Base-by-base conservation (phyloP, 2,797 vertebrate genomes). In the Adrianichthys oophorus region DNA sequence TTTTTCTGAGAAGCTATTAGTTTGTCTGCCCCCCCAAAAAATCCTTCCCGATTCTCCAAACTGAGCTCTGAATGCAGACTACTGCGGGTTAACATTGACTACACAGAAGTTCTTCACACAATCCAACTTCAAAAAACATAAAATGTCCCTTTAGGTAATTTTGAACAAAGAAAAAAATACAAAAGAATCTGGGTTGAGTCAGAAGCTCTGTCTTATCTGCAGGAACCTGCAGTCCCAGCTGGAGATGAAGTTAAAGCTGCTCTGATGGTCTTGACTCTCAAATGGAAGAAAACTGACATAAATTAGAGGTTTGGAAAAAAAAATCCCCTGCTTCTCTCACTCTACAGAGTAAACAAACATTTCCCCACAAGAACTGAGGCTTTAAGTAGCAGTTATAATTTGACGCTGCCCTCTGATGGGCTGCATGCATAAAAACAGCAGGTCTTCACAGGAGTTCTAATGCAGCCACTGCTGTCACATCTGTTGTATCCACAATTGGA, bases 291-390 rank as follows among this genome's bases (percentile, higher is more conserved):
- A 68, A 49, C 52, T 2, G 54, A 63, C 54, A 41, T 68, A 71
- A 72, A 63, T 61, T 48, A 68, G 63, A 62, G 50, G 50, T 56
- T 65, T 70, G 74, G 80, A 74, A 72, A 84, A 74, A 72, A 84
- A 21, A 85, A 74, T 75, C 79, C 80, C 62, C 51, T 59, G 43
- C 56, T 65, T 61, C 48, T 70, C 70, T 51, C 45, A 43, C 71
- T 68, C 68, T 45, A 69, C 68, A 75, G 78, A 72, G 70, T 82
- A 78, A 85, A 83, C 80, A 83, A 41, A 15, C n/a, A 52, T 66
- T 48, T 47, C 18, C 48, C 76, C 52, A 1, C 68, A 72, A 72
- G 72, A 75, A 82, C 70, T 58, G 52, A 41, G 62, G 15, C 64
- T 60, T 53, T 59, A 45, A 1, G 70, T 62, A 59, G 68, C 69